Percentiles rank a stretch among this genome's conserved stretches.
These are phyloP conservation scores for Leptopterna dolabrata DNA, from an alignment of 2,888 invertebrate genomes.

Conservation along the genomic window DNA sequence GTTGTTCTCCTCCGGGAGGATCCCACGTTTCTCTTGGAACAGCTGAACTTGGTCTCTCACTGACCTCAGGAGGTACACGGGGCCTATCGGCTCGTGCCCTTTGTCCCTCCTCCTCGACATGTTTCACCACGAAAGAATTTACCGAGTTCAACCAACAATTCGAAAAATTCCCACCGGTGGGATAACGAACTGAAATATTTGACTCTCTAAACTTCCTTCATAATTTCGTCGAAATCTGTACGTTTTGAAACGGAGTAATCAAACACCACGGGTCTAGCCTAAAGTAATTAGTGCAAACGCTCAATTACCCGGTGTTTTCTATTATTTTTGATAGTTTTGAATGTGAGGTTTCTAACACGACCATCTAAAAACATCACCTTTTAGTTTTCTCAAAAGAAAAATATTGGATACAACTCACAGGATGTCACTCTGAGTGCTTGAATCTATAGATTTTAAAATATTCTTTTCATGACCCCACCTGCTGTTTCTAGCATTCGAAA, in stretches of 20 bases:
- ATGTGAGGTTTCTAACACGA: not conserved
- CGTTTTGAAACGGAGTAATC: not conserved
- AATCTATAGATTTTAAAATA: no score
- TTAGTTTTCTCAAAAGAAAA: not conserved
- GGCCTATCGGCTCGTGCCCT: slow-evolving; percentile 54
- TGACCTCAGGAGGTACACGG: slow-evolving; percentile 56
- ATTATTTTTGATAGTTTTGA: not conserved
- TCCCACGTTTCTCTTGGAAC: slow-evolving; percentile 58
- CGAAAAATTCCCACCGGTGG: not conserved
- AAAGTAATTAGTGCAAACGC: not conserved
- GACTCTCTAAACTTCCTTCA: not conserved
- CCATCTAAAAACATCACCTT: not conserved
- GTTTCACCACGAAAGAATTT: not conserved
- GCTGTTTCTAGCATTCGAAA: no score
- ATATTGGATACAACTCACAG: not conserved
- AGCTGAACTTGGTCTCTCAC: slow-evolving; percentile 57
- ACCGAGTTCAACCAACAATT: not conserved
- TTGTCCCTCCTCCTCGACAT: slow-evolving; percentile 36
- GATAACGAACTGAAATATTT: not conserved
- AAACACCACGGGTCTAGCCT: not conserved
- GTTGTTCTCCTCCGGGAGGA: slow-evolving; percentile 58
- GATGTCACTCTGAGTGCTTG: no score
- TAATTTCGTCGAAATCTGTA: not conserved
- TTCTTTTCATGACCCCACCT: no score
- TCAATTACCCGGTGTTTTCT: not conserved